Percentiles rank a stretch among this genome's conserved stretches.
phyloP scores from a whole-genome alignment of 2,797 vertebrate genomes.

The Clarias pachynema region DNA sequence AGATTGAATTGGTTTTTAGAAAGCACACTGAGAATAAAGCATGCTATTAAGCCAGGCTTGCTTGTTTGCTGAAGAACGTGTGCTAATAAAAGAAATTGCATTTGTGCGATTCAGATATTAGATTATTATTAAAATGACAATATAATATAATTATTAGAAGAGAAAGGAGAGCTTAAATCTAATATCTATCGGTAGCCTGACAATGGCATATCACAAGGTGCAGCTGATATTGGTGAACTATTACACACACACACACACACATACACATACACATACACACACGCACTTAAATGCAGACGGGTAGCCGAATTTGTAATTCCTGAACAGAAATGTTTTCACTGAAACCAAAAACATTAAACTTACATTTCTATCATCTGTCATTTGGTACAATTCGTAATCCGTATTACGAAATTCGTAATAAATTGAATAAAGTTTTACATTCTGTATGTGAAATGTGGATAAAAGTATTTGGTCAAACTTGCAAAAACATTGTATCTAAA shows the following conservation, averaged over 20 bases:
- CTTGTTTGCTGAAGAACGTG: not conserved
- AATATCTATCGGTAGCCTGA: not conserved
- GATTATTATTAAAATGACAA: not conserved
- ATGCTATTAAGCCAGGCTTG: not conserved
- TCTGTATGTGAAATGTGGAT: not conserved
- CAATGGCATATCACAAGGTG: not conserved
- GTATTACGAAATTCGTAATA: not conserved
- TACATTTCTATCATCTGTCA: slow-evolving; percentile 2
- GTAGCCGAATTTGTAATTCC: not conserved
- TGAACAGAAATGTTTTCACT: not conserved
- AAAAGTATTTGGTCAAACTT: too few species aligned
- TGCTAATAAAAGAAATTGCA: not conserved
- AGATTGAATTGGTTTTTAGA: slow-evolving; percentile 19
- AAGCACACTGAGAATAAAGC: slow-evolving; percentile 4
- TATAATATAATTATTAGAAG: not conserved
- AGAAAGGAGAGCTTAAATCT: not conserved
- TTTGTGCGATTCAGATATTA: not conserved
- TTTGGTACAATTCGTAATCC: not conserved
- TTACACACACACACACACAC: not conserved
- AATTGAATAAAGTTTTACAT: not conserved
- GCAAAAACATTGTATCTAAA: too few species aligned
- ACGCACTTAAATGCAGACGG: not conserved
- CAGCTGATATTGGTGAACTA: not conserved
- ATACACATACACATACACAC: not conserved
- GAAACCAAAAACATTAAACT: not conserved